Conservation (phyloP, 2,113 vertebrate species). For the Morone chrysops region DNA sequence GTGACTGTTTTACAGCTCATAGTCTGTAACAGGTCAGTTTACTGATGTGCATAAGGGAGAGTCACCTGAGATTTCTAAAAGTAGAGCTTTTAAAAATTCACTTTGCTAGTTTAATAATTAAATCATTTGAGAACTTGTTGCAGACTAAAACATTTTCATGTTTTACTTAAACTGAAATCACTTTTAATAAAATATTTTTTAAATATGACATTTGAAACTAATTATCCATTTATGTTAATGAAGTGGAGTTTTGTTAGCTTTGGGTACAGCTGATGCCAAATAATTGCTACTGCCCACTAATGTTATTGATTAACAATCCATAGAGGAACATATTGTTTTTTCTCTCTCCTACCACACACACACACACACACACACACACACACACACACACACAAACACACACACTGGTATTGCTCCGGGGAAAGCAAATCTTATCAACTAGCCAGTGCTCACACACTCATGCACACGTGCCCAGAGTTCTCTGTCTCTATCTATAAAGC, state of each 20-base stretch:
- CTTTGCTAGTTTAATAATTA: not conserved
- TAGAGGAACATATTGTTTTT: slow-evolving; percentile 18
- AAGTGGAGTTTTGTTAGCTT: slow-evolving; percentile 51
- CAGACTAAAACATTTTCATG: not conserved
- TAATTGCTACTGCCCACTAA: slow-evolving; percentile 50
- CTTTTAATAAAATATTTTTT: slow-evolving; percentile 26
- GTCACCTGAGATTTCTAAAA: slow-evolving; percentile 1
- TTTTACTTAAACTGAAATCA: slow-evolving; percentile 7
- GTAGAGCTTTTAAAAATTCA: slow-evolving; percentile 14
- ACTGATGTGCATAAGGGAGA: not conserved
- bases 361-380: slow-evolving; percentile 15
- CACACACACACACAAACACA: slow-evolving; percentile 19
- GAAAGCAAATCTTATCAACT: slow-evolving; percentile 66
- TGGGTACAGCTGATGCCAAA: slow-evolving; percentile 41
- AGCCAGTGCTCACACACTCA: slow-evolving; percentile 38
- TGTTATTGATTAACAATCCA: slow-evolving; percentile 65
- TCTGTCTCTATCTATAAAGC: slow-evolving; percentile 68
- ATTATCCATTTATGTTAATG: slow-evolving; percentile 22
- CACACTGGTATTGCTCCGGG: slow-evolving; percentile 33
- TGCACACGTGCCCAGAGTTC: slow-evolving; percentile 33
- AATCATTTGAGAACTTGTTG: not conserved
- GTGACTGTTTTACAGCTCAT: slow-evolving; percentile 3
- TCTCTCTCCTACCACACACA: not conserved
- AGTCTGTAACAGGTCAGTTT: not conserved
- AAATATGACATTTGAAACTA: slow-evolving; percentile 24